phyloP scores from a whole-genome alignment of 2,113 vertebrate genomes.

The Eubucco bourcierii region DNA sequence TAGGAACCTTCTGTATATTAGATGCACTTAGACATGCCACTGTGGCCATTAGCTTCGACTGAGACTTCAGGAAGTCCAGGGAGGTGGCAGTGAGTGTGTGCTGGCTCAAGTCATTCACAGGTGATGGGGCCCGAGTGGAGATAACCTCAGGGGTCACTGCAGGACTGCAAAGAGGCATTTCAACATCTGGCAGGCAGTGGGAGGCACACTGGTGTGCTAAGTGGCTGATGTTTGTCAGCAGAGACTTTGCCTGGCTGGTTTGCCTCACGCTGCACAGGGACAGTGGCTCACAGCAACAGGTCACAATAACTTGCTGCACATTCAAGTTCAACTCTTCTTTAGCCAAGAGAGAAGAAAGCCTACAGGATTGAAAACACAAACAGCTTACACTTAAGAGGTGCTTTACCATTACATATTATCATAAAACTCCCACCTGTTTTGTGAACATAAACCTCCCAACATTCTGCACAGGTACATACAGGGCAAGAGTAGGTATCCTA shows the following conservation, averaged over 20 bases:
- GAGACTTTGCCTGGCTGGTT: conserved; percentile 58
- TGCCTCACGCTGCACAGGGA: conserved; percentile 75
- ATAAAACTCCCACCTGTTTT: background rate
- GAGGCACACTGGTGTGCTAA: conserved; percentile 77
- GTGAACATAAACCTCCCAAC: background rate
- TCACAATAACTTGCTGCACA: conserved; percentile 88
- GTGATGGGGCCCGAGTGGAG: conserved; percentile 29
- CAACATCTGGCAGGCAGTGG: conserved; percentile 70
- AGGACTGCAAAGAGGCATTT: conserved; percentile 40
- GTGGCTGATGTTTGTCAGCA: conserved; percentile 70
- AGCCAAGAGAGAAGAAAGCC: conserved; percentile 83
- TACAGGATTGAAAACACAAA: conserved; percentile 55
- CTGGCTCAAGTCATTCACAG: conserved; percentile 47
- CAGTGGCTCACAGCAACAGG: conserved; percentile 87
- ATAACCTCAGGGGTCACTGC: conserved; percentile 18
- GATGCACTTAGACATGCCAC: conserved; percentile 84
- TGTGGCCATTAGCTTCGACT: conserved; percentile 81
- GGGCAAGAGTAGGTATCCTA: background rate
- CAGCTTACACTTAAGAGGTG: background rate
- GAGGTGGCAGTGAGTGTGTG: conserved; percentile 86
- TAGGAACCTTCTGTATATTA: conserved; percentile 71
- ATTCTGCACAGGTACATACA: background rate
- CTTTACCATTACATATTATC: background rate
- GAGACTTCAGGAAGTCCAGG: conserved; percentile 88
- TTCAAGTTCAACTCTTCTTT: conserved; percentile 84